Evolutionary conservation across 2,888 invertebrate species (phyloP).

Genomic region (Seira sanloemensis): DNA sequence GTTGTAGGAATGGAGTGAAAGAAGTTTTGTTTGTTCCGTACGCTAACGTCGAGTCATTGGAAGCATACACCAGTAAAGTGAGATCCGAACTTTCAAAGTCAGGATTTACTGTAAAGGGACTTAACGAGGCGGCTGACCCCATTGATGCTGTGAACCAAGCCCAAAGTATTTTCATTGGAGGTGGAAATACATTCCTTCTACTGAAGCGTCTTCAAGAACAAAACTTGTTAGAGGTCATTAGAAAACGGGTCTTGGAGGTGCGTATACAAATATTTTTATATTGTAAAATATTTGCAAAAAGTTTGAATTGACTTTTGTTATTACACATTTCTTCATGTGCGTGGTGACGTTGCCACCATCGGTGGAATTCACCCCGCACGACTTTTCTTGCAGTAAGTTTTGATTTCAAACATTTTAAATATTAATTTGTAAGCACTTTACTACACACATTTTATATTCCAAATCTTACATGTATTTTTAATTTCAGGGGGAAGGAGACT

Average conservation of each 20-base stretch:
- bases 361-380: conserved; percentile 81
- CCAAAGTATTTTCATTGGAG: conserved; percentile 86
- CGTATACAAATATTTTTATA: too few species aligned
- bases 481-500: conserved; percentile 78
- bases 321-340: conserved; percentile 81
- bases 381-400: conserved; percentile 81
- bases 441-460: not conserved
- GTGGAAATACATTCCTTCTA: conserved; percentile 88
- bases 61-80: conserved; percentile 81
- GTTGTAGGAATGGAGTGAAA: conserved; percentile 80
- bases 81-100: conserved; percentile 80
- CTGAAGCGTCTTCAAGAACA: conserved; percentile 84
- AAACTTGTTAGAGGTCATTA: conserved; percentile 81
- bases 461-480: not conserved
- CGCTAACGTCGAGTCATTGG: conserved; percentile 81
- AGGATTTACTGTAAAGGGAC: conserved; percentile 81
- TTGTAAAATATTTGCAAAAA: too few species aligned
- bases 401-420: not conserved
- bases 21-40: conserved; percentile 86
- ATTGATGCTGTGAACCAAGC: conserved; percentile 79
- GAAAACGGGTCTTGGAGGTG: conserved; percentile 79
- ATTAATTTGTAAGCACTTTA: not conserved
- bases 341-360: conserved; percentile 80
- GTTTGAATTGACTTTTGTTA: too few species aligned
- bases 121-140: conserved; percentile 80